Evolutionary conservation across 1,140 invertebrate genomes (phyloP).

Genomic region (Papilio glaucus): DNA sequence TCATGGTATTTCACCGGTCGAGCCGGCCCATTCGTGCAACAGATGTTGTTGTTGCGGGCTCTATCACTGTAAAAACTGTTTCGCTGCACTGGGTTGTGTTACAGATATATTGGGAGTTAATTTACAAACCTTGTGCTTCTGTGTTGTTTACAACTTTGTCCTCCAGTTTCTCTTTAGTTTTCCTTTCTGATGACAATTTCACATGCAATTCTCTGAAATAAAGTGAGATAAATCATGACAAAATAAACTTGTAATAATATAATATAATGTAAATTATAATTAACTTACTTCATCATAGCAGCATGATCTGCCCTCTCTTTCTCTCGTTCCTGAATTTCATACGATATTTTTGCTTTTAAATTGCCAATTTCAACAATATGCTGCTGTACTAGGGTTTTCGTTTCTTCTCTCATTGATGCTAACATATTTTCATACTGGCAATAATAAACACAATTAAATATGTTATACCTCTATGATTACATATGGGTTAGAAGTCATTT

Average conservation of each 20-base stretch:
- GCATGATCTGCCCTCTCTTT: constrained; percentile 90
- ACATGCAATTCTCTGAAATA: constrained; percentile 71
- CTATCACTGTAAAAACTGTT: no score
- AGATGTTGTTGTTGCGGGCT: no score
- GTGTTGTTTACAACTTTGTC: constrained; percentile 69
- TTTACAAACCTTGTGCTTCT: constrained; percentile 63
- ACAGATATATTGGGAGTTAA: neutral
- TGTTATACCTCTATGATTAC: no score
- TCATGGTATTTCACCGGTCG: no score
- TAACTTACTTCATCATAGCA: constrained; percentile 85
- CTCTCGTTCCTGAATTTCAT: constrained; percentile 90
- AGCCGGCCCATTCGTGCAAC: no score
- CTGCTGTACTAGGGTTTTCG: constrained; percentile 84
- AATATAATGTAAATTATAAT: neutral
- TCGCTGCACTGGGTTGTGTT: neutral
- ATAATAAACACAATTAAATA: constrained; percentile 19
- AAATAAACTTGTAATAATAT: neutral
- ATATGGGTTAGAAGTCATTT: no score
- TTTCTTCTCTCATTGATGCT: constrained; percentile 85
- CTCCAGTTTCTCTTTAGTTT: constrained; percentile 84
- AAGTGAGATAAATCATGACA: constrained; percentile 8
- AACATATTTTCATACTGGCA: constrained; percentile 87
- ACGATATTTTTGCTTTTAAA: constrained; percentile 88
- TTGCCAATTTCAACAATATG: constrained; percentile 86
- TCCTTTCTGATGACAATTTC: constrained; percentile 79